These are phyloP conservation scores for Aphis gossypii DNA, from an alignment of 1,140 invertebrate genomes.

Conservation along the genomic window DNA sequence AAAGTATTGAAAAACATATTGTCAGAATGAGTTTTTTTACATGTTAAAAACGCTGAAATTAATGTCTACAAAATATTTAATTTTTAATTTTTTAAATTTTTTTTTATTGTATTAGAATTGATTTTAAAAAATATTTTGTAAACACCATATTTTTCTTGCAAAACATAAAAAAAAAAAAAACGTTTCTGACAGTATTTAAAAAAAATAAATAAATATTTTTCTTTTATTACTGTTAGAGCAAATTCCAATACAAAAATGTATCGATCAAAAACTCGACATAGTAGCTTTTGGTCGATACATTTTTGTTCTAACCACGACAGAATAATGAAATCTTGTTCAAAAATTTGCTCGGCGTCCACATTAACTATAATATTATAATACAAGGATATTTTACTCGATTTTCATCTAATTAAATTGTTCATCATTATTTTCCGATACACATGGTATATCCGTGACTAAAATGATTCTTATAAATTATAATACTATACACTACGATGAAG, in stretches of 20 bases:
- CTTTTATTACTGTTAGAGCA: not conserved
- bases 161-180: not conserved
- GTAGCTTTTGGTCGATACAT: not conserved
- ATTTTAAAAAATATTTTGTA: not conserved
- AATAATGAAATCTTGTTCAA: not conserved
- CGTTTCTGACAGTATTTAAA: not conserved
- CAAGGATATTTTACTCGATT: not conserved
- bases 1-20: not conserved
- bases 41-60: not conserved
- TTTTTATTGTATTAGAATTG: not conserved
- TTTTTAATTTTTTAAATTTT: not conserved
- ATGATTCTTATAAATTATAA: not conserved
- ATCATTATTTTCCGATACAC: not conserved
- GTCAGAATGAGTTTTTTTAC: not conserved
- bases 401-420: not conserved
- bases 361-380: not conserved
- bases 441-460: not conserved
- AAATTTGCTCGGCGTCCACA: not conserved
- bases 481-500: not conserved
- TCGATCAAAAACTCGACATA: no score
- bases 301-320: not conserved
- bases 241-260: not conserved
- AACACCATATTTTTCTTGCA: not conserved
- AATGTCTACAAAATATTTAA: not conserved
- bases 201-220: not conserved